Evolutionary conservation across 2,113 vertebrate species (phyloP), one percentile per base, ranked within the genome.

Genomic region (Chunga burmeisteri): DNA sequence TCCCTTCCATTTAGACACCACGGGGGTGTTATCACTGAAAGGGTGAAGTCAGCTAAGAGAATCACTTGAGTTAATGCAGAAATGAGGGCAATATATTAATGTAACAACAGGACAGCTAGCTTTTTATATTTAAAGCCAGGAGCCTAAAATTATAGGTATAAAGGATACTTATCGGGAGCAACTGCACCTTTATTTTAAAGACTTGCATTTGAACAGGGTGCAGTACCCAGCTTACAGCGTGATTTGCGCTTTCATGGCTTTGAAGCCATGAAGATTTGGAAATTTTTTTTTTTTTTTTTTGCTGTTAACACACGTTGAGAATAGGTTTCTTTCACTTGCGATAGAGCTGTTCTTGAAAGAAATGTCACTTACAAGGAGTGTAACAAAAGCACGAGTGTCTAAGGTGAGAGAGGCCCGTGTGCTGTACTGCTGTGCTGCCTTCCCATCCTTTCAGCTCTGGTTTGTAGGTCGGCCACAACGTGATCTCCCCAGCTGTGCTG

Each of bases 11-110:
- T 97, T 84, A 68, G 72, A 65, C 81, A 49, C 91, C 34, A 6
- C 17, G 14, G 85, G 95, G 53, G 42, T 88, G 47, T 83, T 88
- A 63, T 79, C 49, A 44, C 52, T 5, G 11, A 42, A 62, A n/a
- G 79, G 86, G 68, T 86, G 70, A 67, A 95, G 91, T 49, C 91
- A 85, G 81, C 92, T 65, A 63, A 58, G 89, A 90, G 58, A 47
- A 82, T 96, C 94, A 65, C 95, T 96, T 7, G 21, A 88, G 55
- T 52, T 96, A 93, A 97, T 94, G 75, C 42, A 77, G 80, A 96
- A 95, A 96, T 66, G 78, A 96, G 73, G 75, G 62, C n/a, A 62
- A 77, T 38, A 66, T 59, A 93, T 96, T 96, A 96, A 96, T 73
- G 63, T 38, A 95, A 53, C 73, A 17, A 11, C 32, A 59, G 90